Evolutionary conservation across 2,888 invertebrate species (phyloP).

Genomic region (Caenorhabditis japonica): DNA sequence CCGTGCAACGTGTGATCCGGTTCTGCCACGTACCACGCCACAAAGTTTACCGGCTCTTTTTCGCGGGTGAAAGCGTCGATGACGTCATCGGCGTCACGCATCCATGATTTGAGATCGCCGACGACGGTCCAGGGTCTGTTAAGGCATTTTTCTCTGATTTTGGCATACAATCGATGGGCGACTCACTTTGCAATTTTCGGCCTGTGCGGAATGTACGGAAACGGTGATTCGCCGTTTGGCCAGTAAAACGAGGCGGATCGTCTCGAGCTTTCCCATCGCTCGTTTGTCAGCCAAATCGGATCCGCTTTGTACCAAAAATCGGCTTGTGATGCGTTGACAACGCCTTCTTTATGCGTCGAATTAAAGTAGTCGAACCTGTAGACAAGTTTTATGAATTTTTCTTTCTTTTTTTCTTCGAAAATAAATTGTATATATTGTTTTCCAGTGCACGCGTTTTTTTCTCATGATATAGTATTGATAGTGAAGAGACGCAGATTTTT

Average conservation of each 20-base stretch:
- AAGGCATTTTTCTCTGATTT: no score
- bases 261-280: slow-evolving; percentile 45
- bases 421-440: no score
- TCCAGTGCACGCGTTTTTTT: no score
- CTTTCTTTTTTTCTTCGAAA: no score
- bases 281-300: slow-evolving; percentile 63
- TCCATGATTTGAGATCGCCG: slow-evolving; percentile 68
- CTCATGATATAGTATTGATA: no score
- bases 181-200: slow-evolving; percentile 47
- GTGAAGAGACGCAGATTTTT: no score
- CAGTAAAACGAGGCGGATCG: slow-evolving; percentile 58
- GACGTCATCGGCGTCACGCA: slow-evolving; percentile 72
- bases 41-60: slow-evolving; percentile 77
- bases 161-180: no score
- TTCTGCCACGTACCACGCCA: slow-evolving; percentile 78
- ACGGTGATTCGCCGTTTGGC: slow-evolving; percentile 62
- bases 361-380: slow-evolving; percentile 63
- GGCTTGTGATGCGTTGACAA: slow-evolving; percentile 50
- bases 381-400: no score
- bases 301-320: slow-evolving; percentile 57
- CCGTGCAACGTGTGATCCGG: slow-evolving; percentile 78
- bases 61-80: slow-evolving; percentile 61
- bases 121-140: slow-evolving; percentile 56
- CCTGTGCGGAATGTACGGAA: slow-evolving; percentile 47
- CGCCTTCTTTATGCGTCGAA: slow-evolving; percentile 48